phyloP scores from a whole-genome alignment of 1,140 invertebrate genomes.

The Drosophila sechellia region DNA sequence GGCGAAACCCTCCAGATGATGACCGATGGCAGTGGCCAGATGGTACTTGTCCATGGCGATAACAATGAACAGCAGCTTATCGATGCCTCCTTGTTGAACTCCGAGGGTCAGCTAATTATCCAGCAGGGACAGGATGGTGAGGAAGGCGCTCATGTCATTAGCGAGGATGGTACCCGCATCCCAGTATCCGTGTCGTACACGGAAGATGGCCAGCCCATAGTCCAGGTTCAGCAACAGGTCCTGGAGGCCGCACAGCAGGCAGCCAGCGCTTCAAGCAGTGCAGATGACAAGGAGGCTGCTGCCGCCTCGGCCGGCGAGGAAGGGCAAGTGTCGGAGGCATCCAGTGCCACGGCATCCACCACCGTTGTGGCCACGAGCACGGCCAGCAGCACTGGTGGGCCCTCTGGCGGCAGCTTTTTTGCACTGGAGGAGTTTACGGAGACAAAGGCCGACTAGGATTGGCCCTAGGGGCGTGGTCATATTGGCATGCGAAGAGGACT shows the following conservation, averaged over 20 bases:
- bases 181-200: slow-evolving; percentile 83
- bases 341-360: slow-evolving; percentile 38
- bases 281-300: slow-evolving; percentile 53
- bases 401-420: slow-evolving; percentile 70
- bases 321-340: slow-evolving; percentile 58
- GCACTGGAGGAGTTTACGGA: slow-evolving; percentile 77
- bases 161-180: slow-evolving; percentile 83
- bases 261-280: slow-evolving; percentile 35
- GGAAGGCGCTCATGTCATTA: slow-evolving; percentile 80
- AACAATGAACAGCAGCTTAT: slow-evolving; percentile 84
- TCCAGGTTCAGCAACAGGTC: slow-evolving; percentile 79
- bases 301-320: slow-evolving; percentile 48
- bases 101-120: slow-evolving; percentile 82
- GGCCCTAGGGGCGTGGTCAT: slow-evolving; percentile 68
- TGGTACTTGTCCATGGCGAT: slow-evolving; percentile 84
- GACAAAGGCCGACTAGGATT: slow-evolving; percentile 76
- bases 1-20: slow-evolving; percentile 84
- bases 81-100: slow-evolving; percentile 80
- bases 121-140: slow-evolving; percentile 82
- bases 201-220: slow-evolving; percentile 79
- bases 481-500: slow-evolving; percentile 69
- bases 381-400: slow-evolving; percentile 57
- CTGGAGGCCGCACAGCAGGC: slow-evolving; percentile 62
- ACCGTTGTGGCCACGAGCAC: slow-evolving; percentile 63
- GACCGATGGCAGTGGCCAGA: slow-evolving; percentile 81